Evolutionary conservation across 2,797 vertebrate genomes (phyloP).

Genomic region (Myripristis jacobus): DNA sequence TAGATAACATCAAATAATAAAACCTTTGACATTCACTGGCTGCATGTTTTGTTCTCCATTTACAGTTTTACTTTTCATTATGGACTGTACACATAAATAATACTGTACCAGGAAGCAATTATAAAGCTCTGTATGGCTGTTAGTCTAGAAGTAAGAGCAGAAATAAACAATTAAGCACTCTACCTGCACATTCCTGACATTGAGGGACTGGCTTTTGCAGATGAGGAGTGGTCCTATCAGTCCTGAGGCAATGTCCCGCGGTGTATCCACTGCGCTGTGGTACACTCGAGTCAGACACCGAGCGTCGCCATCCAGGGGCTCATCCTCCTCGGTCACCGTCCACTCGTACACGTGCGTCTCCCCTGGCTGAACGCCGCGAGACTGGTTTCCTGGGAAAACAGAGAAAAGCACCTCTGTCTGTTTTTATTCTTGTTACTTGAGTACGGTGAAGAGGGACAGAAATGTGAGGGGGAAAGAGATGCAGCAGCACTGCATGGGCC

Average conservation of each 20-base stretch:
- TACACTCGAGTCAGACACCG: slow-evolving; percentile 94
- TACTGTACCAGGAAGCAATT: no score
- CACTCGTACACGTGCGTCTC: slow-evolving; percentile 89
- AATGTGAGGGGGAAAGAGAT: neutral
- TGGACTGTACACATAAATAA: no score
- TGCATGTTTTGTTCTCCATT: no score
- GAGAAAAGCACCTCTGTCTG: neutral
- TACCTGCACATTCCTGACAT: slow-evolving; percentile 92
- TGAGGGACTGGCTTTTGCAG: slow-evolving; percentile 93
- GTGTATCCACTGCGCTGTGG: slow-evolving; percentile 91
- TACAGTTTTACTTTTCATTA: no score
- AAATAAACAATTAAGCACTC: neutral
- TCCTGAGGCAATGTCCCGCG: slow-evolving; percentile 93
- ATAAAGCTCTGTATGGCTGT: no score
- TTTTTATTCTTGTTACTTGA: neutral
- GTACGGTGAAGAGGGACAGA: neutral
- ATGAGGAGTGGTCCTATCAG: slow-evolving; percentile 94
- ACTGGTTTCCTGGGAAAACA: slow-evolving; percentile 84
- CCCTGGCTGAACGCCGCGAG: slow-evolving; percentile 89
- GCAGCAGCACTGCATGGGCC: no score
- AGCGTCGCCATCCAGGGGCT: slow-evolving; percentile 86
- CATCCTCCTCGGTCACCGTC: slow-evolving; percentile 89
- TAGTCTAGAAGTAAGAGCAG: no score
- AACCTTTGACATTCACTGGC: no score
- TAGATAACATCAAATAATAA: no score